These are phyloP conservation scores for Haliclona indistincta DNA, from an alignment of 37 sponge, comb jelly and placozoan genomes.

Conservation along the genomic window DNA sequence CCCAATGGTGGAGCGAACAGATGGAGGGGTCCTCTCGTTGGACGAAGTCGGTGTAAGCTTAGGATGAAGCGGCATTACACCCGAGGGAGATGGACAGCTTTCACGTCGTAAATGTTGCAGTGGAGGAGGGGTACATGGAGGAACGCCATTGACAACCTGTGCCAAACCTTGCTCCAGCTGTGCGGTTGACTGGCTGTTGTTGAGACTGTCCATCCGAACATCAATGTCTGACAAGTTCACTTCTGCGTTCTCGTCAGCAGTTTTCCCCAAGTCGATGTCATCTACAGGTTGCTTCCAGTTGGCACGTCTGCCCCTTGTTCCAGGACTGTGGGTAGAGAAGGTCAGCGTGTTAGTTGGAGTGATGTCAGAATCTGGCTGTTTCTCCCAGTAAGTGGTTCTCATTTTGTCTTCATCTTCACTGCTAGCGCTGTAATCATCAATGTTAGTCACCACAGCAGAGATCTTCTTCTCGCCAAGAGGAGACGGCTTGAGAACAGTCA, in stretches of 20 bases:
- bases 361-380: not conserved
- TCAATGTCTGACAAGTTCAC: not conserved
- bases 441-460: not conserved
- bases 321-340: too few relatives aligned
- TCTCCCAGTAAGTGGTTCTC: too few relatives aligned
- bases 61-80: not conserved
- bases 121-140: not conserved
- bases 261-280: too few relatives aligned
- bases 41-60: not conserved
- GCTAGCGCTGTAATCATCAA: constrained; percentile 3
- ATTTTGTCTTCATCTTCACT: constrained; percentile 2
- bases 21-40: too few relatives aligned
- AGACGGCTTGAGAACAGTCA: not conserved
- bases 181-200: not conserved
- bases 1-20: not conserved
- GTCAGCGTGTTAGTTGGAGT: too few relatives aligned
- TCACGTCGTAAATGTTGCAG: not conserved
- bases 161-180: not conserved
- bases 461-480: not conserved
- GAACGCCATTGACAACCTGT: not conserved
- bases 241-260: not conserved
- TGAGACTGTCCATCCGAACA: not conserved
- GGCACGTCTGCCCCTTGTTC: too few relatives aligned
- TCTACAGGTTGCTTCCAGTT: too few relatives aligned
- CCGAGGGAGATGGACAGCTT: not conserved